phyloP scores from a whole-genome alignment of 2,797 vertebrate species.

The Myotis pilosus region DNA sequence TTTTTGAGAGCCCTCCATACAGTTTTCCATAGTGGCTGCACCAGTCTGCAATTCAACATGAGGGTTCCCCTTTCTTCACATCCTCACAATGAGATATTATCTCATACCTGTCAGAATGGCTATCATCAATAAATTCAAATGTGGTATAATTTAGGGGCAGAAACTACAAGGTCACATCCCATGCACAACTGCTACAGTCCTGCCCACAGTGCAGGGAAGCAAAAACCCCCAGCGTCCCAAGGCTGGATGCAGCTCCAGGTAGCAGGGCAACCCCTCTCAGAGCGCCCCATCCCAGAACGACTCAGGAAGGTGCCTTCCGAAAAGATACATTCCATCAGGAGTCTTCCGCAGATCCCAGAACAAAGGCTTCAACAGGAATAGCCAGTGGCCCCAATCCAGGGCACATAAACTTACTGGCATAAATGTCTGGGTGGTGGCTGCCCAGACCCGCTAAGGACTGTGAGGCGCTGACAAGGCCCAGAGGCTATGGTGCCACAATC shows the following conservation, averaged over 20 bases:
- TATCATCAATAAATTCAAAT: not conserved
- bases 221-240: not conserved
- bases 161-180: not conserved
- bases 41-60: not conserved
- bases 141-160: not conserved
- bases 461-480: not conserved
- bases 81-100: not conserved
- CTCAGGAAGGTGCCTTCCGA: not conserved
- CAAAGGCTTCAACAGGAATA: not conserved
- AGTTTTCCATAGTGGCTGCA: not conserved
- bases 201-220: not conserved
- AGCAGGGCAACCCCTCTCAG: not conserved
- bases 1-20: not conserved
- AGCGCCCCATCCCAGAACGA: not conserved
- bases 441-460: not conserved
- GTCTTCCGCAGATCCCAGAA: not conserved
- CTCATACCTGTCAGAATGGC: not conserved
- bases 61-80: not conserved
- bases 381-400: not conserved
- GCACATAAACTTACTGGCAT: not conserved
- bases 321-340: not conserved
- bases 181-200: not conserved
- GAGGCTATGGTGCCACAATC: not conserved
- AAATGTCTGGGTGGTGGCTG: not conserved
- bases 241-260: rapidly evolving